These are phyloP conservation scores for Andrena marginata DNA, from an alignment of 2,888 invertebrate genomes.

Conservation along the genomic window DNA sequence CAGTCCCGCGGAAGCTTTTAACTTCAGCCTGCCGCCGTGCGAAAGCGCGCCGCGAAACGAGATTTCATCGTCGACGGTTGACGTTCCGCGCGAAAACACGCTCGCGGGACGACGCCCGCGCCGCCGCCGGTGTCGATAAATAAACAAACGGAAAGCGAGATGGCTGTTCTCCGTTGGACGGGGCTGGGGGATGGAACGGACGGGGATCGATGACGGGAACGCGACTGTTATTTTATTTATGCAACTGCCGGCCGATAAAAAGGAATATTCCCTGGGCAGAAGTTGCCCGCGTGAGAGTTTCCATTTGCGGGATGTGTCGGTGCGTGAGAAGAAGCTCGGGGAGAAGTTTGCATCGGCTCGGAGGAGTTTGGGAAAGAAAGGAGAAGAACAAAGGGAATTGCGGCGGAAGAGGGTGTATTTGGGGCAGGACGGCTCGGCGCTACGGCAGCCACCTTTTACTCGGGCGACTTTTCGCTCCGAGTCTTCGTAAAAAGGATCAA, in stretches of 20 bases:
- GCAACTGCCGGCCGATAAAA: constrained; percentile 16
- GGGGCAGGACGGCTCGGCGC: background rate
- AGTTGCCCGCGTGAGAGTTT: background rate
- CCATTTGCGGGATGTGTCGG: background rate
- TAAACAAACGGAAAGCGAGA: constrained; percentile 37
- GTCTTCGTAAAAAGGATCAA: constrained; percentile 57
- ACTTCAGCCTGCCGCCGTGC: constrained; percentile 45
- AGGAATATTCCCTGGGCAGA: background rate
- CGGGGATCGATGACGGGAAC: constrained; percentile 26
- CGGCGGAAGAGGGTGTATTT: background rate
- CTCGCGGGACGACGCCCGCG: background rate
- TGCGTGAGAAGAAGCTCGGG: background rate
- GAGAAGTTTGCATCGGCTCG: constrained; percentile 22
- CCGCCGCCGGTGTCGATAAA: constrained; percentile 19
- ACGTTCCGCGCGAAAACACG: constrained; percentile 14
- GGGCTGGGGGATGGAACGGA: background rate
- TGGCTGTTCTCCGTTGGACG: constrained; percentile 24
- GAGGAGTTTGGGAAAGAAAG: background rate
- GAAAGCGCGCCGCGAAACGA: constrained; percentile 53
- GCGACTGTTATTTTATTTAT: constrained; percentile 21
- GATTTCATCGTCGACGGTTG: constrained; percentile 34
- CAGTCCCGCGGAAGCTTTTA: constrained; percentile 59
- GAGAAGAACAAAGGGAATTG: background rate
- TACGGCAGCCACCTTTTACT: constrained; percentile 26
- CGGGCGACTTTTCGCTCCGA: constrained; percentile 44